Evolutionary conservation across 1,140 invertebrate species (phyloP), one percentile per base, ranked within the genome.

Genomic region (Drosophila micromelanica): DNA sequence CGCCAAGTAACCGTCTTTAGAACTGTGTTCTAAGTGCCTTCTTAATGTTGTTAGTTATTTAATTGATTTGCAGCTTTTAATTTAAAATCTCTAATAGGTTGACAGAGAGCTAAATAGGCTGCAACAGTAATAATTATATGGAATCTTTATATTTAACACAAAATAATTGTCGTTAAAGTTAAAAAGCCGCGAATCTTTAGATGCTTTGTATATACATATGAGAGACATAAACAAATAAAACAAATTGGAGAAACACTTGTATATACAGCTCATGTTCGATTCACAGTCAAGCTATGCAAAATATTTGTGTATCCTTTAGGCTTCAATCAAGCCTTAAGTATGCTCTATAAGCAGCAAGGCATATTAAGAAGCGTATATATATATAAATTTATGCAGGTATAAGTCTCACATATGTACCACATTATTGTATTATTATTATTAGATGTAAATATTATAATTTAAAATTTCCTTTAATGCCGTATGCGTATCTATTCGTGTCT

Each of bases 61-160:
- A 81, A 82, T 82, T 71, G 79, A 78, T 78, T 65, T 71, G 79
- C 62, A 75, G 70, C 77, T 81, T 62, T 40, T n/a, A 30, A 27
- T 57, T 71, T 40, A 9, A 40, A 43, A 51, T 30, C 65, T 15
- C 15, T 38, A 54, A 5, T 11, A 20, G n/a, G n/a, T 6, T 9
- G n/a, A 23, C 5, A 8, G 38, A 9, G 40, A 42, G 35, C 4
- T 56, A 17, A 55, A 23, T 20, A 60, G 27, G 37, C 40, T n/a
- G 32, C 15, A 23, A 15, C 8, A 52, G 13, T 20, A 56, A n/a
- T 38, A 12, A 55, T 17, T 54, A 17, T 32, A 27, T 2, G 6
- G 37, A 42, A 46, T 63, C 56, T 64, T 23, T 52, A 59, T 38
- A 23, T 40, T 35, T 43, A 11, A 17, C 8, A 4, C 11, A n/a